Percentiles rank a stretch among this genome's conserved stretches.
Evolutionary conservation across 2,113 vertebrate species (phyloP).

Genomic region (Neogobius melanostomus): DNA sequence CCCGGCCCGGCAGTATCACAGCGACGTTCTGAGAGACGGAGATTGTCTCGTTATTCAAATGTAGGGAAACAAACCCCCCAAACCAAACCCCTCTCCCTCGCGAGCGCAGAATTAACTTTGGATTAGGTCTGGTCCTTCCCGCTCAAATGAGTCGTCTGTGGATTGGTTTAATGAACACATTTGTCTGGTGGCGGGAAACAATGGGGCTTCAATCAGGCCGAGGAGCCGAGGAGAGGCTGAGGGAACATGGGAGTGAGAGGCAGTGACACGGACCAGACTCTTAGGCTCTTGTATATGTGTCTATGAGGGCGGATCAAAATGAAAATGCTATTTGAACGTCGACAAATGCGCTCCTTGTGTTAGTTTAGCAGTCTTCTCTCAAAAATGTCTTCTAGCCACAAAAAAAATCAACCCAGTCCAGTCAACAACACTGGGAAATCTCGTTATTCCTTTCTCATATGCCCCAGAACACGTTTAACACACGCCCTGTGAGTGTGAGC

Average conservation of each 20-base stretch:
- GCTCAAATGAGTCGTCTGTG: conserved; percentile 63
- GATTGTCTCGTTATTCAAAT: conserved; percentile 52
- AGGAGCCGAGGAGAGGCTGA: conserved; percentile 26
- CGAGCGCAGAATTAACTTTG: conserved; percentile 50
- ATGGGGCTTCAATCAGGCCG: conserved; percentile 59
- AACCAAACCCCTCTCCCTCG: conserved; percentile 33
- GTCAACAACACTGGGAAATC: too few species aligned
- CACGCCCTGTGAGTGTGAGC: too few species aligned
- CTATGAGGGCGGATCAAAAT: too few species aligned
- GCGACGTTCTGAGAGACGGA: conserved; percentile 13
- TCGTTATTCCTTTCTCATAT: too few species aligned
- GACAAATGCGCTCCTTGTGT: too few species aligned
- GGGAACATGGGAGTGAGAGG: conserved; percentile 35
- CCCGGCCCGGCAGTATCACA: conserved; percentile 12
- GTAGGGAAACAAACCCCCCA: conserved; percentile 28
- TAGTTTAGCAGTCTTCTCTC: too few species aligned
- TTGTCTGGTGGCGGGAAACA: conserved; percentile 61
- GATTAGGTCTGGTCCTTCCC: conserved; percentile 50
- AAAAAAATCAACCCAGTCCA: too few species aligned
- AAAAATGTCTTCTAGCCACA: too few species aligned
- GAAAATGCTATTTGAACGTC: too few species aligned
- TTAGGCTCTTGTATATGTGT: too few species aligned
- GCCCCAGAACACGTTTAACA: too few species aligned
- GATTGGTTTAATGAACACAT: conserved; percentile 68
- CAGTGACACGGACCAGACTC: neutral